phyloP scores from a whole-genome alignment of 1,140 invertebrate species.

The Euura saliciscinereae region DNA sequence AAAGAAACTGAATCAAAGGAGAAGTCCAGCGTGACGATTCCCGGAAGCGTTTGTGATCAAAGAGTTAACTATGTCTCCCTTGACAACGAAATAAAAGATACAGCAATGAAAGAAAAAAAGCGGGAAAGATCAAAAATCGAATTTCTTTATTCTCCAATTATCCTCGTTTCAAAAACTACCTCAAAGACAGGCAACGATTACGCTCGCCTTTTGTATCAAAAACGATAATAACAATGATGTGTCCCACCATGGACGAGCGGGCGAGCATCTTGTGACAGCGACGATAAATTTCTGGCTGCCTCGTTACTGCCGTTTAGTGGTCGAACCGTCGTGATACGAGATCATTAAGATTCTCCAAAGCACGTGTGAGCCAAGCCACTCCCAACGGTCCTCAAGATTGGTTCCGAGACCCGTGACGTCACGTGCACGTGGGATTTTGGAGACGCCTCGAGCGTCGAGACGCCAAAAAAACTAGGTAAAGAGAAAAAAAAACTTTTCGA shows the following conservation, averaged over 20 bases:
- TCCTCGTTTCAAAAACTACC: background rate
- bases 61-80: background rate
- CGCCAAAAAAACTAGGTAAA: conserved; percentile 32
- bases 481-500: conserved; percentile 20
- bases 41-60: background rate
- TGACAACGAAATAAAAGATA: background rate
- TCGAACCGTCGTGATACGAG: conserved; percentile 31
- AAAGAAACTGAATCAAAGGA: too few relatives aligned
- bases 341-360: conserved; percentile 46
- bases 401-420: conserved; percentile 33
- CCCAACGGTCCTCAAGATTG: conserved; percentile 40
- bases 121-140: background rate
- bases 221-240: background rate
- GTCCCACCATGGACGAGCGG: background rate
- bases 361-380: conserved; percentile 52
- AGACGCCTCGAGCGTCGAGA: conserved; percentile 38
- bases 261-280: conserved; percentile 23
- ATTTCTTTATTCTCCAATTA: background rate
- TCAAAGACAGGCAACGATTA: conserved; percentile 7
- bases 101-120: background rate
- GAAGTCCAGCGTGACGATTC: background rate
- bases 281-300: conserved; percentile 42
- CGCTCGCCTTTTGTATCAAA: background rate
- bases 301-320: conserved; percentile 47
- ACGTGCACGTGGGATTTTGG: conserved; percentile 41